phyloP scores from a whole-genome alignment of 2,113 vertebrate species.

The Synodontis membranacea region DNA sequence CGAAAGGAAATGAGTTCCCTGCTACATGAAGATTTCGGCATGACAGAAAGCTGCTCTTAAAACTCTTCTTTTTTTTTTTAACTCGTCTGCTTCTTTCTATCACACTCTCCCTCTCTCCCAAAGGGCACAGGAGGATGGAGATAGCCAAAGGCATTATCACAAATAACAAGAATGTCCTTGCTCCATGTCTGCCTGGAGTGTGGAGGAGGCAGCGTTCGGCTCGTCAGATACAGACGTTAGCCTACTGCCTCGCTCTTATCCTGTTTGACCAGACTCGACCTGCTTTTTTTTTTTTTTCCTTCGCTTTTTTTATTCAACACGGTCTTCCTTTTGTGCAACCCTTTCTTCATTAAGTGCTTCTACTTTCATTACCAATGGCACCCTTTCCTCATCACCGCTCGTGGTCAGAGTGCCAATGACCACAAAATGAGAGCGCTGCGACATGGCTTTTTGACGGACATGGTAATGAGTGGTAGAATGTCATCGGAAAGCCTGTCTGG shows the following conservation, averaged over 20 bases:
- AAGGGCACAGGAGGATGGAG: conserved; percentile 39
- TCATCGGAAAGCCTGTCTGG: conserved; percentile 11
- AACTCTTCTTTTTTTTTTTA: conserved; percentile 38
- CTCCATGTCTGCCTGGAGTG: conserved; percentile 60
- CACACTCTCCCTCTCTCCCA: conserved; percentile 37
- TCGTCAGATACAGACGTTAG: conserved; percentile 54
- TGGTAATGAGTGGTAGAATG: conserved; percentile 40
- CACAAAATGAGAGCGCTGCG: conserved; percentile 31
- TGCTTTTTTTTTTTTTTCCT: conserved; percentile 49
- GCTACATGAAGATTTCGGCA: conserved; percentile 51
- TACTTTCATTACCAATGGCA: conserved; percentile 24
- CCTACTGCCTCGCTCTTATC: conserved; percentile 54
- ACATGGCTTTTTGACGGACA: conserved; percentile 42
- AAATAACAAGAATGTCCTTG: conserved; percentile 69
- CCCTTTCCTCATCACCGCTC: conserved; percentile 51
- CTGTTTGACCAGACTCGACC: conserved; percentile 39
- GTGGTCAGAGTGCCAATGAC: conserved; percentile 46
- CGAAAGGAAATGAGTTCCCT: conserved; percentile 67
- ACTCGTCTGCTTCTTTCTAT: conserved; percentile 60
- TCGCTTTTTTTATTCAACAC: conserved; percentile 25
- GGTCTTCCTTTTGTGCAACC: conserved; percentile 41
- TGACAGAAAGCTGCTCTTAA: conserved; percentile 53
- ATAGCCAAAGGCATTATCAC: conserved; percentile 63
- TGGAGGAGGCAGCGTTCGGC: conserved; percentile 47
- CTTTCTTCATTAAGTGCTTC: conserved; percentile 38